Conservation (phyloP, 1,140 invertebrate genomes). For the Gonatopus flavifemur region DNA sequence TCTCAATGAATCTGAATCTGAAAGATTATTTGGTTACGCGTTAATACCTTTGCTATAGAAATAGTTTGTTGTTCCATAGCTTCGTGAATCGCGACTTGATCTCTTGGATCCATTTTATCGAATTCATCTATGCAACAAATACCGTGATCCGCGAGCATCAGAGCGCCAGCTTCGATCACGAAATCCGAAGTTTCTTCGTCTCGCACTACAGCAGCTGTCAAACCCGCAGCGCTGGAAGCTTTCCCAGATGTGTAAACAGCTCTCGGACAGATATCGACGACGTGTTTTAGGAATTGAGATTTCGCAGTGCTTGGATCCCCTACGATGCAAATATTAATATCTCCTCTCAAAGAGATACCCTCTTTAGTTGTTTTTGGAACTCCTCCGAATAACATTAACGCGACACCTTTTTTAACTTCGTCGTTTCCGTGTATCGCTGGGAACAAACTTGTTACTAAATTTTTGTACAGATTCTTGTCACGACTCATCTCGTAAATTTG, state of each 20-base stretch:
- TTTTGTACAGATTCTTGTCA: conserved; percentile 90
- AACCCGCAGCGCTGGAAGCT: conserved; percentile 95
- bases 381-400: conserved; percentile 97
- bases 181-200: conserved; percentile 98
- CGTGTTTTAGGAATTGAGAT: conserved; percentile 95
- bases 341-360: conserved; percentile 86
- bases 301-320: conserved; percentile 99
- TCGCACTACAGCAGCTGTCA: conserved; percentile 95
- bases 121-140: conserved; percentile 99
- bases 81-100: conserved; percentile 99
- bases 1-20: not conserved
- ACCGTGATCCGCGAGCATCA: conserved; percentile 99
- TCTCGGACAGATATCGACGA: conserved; percentile 92
- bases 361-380: conserved; percentile 94
- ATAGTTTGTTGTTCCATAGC: conserved; percentile 99
- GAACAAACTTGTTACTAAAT: conserved; percentile 91
- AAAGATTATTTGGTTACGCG: conserved; percentile 7
- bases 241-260: conserved; percentile 99
- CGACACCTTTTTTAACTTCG: conserved; percentile 93
- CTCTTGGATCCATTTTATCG: conserved; percentile 97
- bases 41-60: conserved; percentile 85
- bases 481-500: conserved; percentile 96
- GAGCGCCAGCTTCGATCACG: conserved; percentile 98
- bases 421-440: conserved; percentile 98
- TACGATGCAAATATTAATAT: conserved; percentile 97